phyloP scores from a whole-genome alignment of 2,888 invertebrate species.

The Dexiosoma caninum region DNA sequence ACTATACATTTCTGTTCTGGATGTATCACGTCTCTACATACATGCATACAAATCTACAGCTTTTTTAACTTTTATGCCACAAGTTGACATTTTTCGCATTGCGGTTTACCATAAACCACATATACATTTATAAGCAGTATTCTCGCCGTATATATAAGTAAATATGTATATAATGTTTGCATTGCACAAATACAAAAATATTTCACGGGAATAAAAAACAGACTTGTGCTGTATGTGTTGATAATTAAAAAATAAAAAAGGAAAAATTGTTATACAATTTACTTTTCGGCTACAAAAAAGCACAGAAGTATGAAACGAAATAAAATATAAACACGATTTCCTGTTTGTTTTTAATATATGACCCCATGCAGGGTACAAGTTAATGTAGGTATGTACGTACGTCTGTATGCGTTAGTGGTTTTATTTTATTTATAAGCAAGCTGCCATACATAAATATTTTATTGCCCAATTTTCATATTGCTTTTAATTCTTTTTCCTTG shows the following conservation, averaged over 20 bases:
- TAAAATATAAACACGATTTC: slow-evolving; percentile 56
- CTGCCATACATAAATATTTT: slow-evolving; percentile 23
- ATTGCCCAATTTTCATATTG: slow-evolving; percentile 13
- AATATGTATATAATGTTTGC: not conserved
- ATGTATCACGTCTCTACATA: too few relatives aligned
- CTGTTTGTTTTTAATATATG: slow-evolving; percentile 55
- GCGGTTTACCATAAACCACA: slow-evolving; percentile 77
- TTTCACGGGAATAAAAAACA: slow-evolving; percentile 7
- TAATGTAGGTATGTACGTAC: not conserved
- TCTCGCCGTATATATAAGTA: not conserved
- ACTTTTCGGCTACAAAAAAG: slow-evolving; percentile 11
- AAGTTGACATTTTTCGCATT: slow-evolving; percentile 78
- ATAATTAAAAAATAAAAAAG: too few relatives aligned
- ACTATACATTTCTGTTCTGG: slow-evolving; percentile 9
- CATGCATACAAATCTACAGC: not conserved
- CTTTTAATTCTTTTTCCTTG: not conserved
- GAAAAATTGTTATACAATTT: slow-evolving; percentile 29
- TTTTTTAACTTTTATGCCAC: slow-evolving; percentile 67
- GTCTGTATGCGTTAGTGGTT: slow-evolving; percentile 3
- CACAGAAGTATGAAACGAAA: slow-evolving; percentile 16
- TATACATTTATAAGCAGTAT: slow-evolving; percentile 42
- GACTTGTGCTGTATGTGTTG: not conserved
- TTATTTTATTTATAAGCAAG: slow-evolving; percentile 11
- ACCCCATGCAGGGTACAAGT: slow-evolving; percentile 22
- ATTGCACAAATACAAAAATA: slow-evolving; percentile 32